Conservation (phyloP, 2,113 vertebrate species). For the Erinaceus europaeus region DNA sequence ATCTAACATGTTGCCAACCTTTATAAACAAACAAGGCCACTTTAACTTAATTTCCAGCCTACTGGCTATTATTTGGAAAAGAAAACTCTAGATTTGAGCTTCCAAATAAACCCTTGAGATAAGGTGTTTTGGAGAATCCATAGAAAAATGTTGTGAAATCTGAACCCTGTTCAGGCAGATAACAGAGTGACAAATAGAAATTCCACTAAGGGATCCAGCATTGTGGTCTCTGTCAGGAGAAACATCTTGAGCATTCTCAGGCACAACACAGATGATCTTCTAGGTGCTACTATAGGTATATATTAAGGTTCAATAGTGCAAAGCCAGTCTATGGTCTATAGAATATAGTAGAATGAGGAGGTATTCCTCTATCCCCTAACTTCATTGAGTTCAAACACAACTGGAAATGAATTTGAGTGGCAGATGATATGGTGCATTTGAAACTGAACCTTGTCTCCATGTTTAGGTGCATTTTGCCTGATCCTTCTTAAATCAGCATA, state of each 20-base stretch:
- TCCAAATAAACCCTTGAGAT: background rate
- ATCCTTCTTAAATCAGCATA: background rate
- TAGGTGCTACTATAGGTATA: background rate
- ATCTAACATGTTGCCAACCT: background rate
- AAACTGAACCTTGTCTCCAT: background rate
- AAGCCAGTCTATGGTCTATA: background rate
- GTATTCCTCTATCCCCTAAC: background rate
- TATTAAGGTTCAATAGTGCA: background rate
- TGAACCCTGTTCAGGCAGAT: background rate
- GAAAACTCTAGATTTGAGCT: background rate
- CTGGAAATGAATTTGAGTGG: background rate
- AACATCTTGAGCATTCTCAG: accelerated
- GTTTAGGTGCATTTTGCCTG: background rate
- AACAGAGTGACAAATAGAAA: background rate
- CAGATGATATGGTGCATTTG: background rate
- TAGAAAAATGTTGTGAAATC: background rate
- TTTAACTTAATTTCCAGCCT: background rate
- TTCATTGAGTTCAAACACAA: background rate
- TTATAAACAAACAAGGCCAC: background rate
- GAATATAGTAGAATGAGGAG: background rate
- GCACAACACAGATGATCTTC: background rate
- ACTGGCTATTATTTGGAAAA: background rate
- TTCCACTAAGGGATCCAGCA: background rate
- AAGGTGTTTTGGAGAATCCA: background rate
- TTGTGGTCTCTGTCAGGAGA: background rate